Evolutionary conservation across 1,140 invertebrate genomes (phyloP).

Genomic region (Pomacea maculata): DNA sequence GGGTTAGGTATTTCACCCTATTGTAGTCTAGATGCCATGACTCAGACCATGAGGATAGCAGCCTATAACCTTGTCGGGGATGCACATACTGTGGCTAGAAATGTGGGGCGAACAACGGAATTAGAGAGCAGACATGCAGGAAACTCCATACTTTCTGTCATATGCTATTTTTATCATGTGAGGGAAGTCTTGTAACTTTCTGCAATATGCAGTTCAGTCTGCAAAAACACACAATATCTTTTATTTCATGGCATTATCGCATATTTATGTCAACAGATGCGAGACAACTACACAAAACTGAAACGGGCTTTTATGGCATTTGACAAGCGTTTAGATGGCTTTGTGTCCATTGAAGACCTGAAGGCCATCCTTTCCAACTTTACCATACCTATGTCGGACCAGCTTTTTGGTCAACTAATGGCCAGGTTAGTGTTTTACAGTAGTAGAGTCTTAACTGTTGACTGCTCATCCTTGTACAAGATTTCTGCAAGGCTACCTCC

Average conservation of each 20-base stretch:
- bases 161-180: neutral
- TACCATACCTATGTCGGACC: slow-evolving; percentile 61
- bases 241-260: neutral
- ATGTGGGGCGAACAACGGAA: no score
- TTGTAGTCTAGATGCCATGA: no score
- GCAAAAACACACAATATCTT: neutral
- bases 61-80: no score
- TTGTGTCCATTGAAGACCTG: slow-evolving; percentile 56
- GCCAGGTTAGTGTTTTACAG: slow-evolving; percentile 44
- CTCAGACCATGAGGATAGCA: no score
- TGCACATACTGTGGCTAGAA: no score
- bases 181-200: neutral
- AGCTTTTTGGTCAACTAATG: slow-evolving; percentile 59
- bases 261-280: slow-evolving; percentile 47
- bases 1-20: no score
- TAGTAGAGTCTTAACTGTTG: no score
- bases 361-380: slow-evolving; percentile 57
- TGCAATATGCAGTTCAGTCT: no score
- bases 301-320: slow-evolving; percentile 59
- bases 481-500: no score
- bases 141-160: no score
- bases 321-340: slow-evolving; percentile 56
- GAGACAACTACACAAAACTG: slow-evolving; percentile 52
- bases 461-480: no score
- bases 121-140: no score